Percentiles rank a stretch among this genome's conserved stretches.
Conservation (phyloP, 2,888 invertebrate species). For the Deladenus siricidicola region DNA sequence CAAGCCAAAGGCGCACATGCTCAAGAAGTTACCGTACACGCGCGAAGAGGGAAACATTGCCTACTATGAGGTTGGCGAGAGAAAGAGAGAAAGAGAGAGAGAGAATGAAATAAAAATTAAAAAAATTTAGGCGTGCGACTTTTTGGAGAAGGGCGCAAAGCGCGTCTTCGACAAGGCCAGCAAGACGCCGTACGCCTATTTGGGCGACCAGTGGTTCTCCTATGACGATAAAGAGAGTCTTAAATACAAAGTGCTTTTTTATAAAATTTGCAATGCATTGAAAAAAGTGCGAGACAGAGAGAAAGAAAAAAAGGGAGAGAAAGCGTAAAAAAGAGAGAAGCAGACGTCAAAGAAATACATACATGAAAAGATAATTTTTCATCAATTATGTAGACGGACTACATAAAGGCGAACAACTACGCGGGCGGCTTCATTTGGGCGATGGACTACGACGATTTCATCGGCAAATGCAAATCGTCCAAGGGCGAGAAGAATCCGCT, state of each 20-base stretch:
- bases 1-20: constrained; percentile 61
- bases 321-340: too few relatives aligned
- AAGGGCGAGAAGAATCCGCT: not conserved
- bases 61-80: constrained; percentile 71
- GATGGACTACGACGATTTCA: constrained; percentile 53
- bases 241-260: constrained; percentile 64
- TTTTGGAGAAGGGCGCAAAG: constrained; percentile 70
- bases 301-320: too few relatives aligned
- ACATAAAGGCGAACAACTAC: constrained; percentile 42
- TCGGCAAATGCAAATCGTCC: constrained; percentile 37
- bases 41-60: constrained; percentile 84
- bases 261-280: not conserved
- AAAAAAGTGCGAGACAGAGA: too few relatives aligned
- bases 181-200: constrained; percentile 53
- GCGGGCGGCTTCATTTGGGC: constrained; percentile 54
- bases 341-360: not conserved
- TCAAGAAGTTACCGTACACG: too few relatives aligned
- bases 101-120: too few relatives aligned
- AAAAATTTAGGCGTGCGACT: constrained; percentile 55
- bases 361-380: not conserved
- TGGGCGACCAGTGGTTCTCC: constrained; percentile 80
- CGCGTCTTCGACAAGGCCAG: constrained; percentile 66
- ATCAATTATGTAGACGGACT: constrained; percentile 29
- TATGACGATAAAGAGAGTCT: constrained; percentile 81
- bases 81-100: too few relatives aligned